Evolutionary conservation across 2,113 vertebrate species (phyloP).

Genomic region (Daboia siamensis): DNA sequence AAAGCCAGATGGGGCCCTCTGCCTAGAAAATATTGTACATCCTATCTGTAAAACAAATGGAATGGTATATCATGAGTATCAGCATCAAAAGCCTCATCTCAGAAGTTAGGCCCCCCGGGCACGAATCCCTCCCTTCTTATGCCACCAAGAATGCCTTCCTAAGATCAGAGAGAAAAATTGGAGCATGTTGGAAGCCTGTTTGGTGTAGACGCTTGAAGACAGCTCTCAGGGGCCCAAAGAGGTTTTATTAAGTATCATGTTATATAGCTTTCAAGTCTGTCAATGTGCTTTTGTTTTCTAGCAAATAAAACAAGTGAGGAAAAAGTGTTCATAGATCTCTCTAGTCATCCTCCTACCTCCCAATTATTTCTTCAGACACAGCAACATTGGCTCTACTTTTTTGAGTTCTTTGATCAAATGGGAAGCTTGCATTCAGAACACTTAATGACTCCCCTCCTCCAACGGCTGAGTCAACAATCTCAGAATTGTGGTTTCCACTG

Average conservation of each 20-base stretch:
- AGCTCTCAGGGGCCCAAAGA: not conserved
- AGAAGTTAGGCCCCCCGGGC: not conserved
- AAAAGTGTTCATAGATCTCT: not conserved
- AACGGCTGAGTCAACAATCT: not conserved
- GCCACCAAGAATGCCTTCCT: not conserved
- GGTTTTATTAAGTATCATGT: not conserved
- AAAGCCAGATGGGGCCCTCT: not conserved
- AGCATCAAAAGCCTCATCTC: not conserved
- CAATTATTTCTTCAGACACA: not conserved
- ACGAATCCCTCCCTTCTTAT: not conserved
- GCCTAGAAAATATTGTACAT: not conserved
- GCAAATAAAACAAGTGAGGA: not conserved
- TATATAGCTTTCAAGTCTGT: not conserved
- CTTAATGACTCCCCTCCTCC: not conserved
- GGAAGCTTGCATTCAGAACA: not conserved
- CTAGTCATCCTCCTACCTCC: not conserved
- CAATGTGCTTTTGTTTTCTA: not conserved
- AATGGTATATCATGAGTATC: not conserved
- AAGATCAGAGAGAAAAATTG: not conserved
- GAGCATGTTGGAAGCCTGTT: not conserved
- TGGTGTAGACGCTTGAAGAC: not conserved
- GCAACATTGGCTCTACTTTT: not conserved
- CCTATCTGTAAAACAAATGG: not conserved
- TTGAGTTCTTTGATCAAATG: too few relatives aligned
- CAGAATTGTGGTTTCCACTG: not conserved